Base-by-base conservation (phyloP, 2,797 vertebrate species). In the Sebastes oblongus region DNA sequence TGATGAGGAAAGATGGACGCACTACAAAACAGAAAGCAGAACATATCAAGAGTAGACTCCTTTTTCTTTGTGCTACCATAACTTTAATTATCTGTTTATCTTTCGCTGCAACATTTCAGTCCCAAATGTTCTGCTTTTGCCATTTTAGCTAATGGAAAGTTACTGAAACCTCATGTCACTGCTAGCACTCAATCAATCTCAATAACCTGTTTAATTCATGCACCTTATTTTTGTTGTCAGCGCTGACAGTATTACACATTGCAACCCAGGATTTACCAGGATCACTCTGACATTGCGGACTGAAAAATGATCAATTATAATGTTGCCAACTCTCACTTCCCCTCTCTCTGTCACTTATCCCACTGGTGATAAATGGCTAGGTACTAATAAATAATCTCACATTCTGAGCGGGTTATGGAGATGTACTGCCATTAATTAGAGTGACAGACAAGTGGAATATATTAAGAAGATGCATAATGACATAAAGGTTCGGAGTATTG, bases 221-320 rank as follows among this genome's bases (percentile, higher is more conserved):
- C 72, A 60, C 66, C 85, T 89, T 86, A 92, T 85, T 88, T 87
- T 84, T 90, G 79, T 83, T 90, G 88, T 90, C 89, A 91, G 58
- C 24, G 8, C 24, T 91, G 87, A 90, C 84, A 85, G 88, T 82
- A 80, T 85, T 82, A 78, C 77, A 72, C 69, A 52, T 84, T 67
- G 74, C 80, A 85, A 80, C 82, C 66, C 69, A 86, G 85, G 81
- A 84, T 89, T 90, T 86, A 86, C 79, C 84, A 88, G 86, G 71
- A 90, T 90, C 83, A 81, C 82, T 74, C 80, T 88, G 88, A 91
- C 89, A 86, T 79, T 75, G 76, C 59, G 56, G 77, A 92, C 83
- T 91, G 91, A 94, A 93, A 90, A 90, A 93, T 91, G 72, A 92
- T 93, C 88, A 94, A 92, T 95, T 92, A 93, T 88, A 88, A 91